These are phyloP conservation scores for Metacarcinus magister DNA, from an alignment of 2,888 invertebrate species.

Conservation along the genomic window DNA sequence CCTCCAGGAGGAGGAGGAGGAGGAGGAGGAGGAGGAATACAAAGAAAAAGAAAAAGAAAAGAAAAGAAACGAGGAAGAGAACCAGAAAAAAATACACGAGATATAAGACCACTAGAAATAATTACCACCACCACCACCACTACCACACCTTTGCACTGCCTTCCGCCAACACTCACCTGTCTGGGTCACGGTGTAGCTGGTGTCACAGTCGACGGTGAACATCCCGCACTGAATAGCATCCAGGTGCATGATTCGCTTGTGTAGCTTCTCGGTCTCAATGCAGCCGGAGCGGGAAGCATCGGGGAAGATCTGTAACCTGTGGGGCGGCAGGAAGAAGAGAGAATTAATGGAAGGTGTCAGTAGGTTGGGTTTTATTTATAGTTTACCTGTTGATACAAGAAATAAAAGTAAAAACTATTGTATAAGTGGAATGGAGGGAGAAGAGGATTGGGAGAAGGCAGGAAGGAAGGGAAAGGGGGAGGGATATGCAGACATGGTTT, in stretches of 20 bases:
- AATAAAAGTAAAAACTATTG: neutral
- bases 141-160: neutral
- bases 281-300: constrained; percentile 94
- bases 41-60: neutral
- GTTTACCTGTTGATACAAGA: neutral
- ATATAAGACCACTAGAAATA: neutral
- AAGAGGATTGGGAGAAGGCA: neutral
- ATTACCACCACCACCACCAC: too few species aligned
- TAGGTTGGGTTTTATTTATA: neutral
- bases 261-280: constrained; percentile 93
- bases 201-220: constrained; percentile 97
- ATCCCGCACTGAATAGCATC: constrained; percentile 94
- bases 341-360: neutral
- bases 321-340: neutral
- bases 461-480: neutral
- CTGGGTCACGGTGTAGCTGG: constrained; percentile 87
- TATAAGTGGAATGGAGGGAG: neutral
- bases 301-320: constrained; percentile 81
- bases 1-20: neutral
- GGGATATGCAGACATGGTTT: neutral
- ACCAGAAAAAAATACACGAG: neutral
- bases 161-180: constrained; percentile 84
- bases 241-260: constrained; percentile 94
- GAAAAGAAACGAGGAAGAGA: neutral
- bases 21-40: constrained; percentile 17